Percentiles rank a stretch among this genome's conserved stretches.
These are phyloP conservation scores for Hyaena hyaena DNA, from an alignment of 2,113 vertebrate species.

Conservation along the genomic window DNA sequence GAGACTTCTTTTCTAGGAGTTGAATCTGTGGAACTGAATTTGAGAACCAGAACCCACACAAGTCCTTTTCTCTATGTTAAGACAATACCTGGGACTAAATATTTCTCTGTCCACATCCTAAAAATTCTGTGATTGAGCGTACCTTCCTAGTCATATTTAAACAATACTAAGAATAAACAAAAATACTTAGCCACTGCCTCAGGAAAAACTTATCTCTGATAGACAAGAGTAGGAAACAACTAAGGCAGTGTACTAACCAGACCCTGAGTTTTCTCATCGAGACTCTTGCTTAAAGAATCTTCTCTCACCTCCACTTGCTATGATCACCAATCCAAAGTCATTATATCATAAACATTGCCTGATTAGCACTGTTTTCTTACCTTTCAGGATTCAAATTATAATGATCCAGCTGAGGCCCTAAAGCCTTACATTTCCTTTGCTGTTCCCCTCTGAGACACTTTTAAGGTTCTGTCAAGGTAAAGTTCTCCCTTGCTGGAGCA, in stretches of 20 bases:
- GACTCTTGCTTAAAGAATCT: background rate
- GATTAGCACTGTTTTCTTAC: background rate
- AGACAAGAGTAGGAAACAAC: background rate
- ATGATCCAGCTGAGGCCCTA: background rate
- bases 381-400: slow-evolving; percentile 3
- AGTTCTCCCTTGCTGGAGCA: background rate
- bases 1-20: background rate
- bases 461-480: background rate
- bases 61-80: background rate
- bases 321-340: background rate
- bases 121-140: background rate
- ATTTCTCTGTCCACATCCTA: background rate
- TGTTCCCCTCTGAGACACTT: background rate
- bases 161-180: background rate
- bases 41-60: background rate
- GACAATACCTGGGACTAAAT: background rate
- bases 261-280: background rate
- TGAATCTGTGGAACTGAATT: background rate
- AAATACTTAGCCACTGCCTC: background rate
- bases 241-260: background rate
- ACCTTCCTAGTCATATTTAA: background rate
- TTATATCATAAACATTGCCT: background rate
- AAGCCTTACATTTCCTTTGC: background rate
- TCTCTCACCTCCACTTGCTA: background rate
- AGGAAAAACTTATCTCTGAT: background rate